These are phyloP conservation scores for Tachuris rubrigastra DNA, from an alignment of 2,113 vertebrate genomes.

Conservation along the genomic window DNA sequence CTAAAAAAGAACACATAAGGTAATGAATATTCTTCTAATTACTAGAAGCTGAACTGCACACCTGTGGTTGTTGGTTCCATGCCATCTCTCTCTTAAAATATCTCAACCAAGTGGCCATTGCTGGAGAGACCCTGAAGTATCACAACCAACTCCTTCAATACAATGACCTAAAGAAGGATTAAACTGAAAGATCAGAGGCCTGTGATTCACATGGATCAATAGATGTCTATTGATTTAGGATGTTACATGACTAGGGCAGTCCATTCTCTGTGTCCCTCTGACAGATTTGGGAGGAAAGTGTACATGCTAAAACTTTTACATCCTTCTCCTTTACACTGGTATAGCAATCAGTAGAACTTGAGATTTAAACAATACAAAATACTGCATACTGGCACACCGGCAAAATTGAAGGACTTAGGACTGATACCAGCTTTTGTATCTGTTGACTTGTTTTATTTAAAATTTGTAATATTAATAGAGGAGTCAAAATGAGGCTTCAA, in stretches of 20 bases:
- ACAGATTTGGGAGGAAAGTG: not conserved
- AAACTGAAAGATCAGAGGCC: not conserved
- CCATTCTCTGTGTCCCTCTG: not conserved
- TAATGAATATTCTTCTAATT: not conserved
- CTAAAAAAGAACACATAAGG: not conserved
- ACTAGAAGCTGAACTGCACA: not conserved
- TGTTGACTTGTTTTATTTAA: not conserved
- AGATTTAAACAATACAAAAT: not conserved
- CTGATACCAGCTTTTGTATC: not conserved
- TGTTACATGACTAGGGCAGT: not conserved
- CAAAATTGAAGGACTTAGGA: not conserved
- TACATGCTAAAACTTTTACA: not conserved
- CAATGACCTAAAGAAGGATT: not conserved
- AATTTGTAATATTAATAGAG: not conserved
- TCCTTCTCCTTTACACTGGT: not conserved
- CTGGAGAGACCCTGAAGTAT: not conserved
- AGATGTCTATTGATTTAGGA: not conserved
- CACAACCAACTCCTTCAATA: not conserved
- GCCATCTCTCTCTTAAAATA: not conserved
- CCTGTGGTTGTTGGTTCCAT: not conserved
- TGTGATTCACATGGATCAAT: not conserved
- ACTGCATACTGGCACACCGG: rapidly evolving
- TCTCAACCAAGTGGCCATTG: not conserved
- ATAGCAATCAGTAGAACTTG: not conserved
- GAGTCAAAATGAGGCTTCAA: not conserved